Conservation (phyloP, 2,797 vertebrate species). For the Thunnus albacares region DNA sequence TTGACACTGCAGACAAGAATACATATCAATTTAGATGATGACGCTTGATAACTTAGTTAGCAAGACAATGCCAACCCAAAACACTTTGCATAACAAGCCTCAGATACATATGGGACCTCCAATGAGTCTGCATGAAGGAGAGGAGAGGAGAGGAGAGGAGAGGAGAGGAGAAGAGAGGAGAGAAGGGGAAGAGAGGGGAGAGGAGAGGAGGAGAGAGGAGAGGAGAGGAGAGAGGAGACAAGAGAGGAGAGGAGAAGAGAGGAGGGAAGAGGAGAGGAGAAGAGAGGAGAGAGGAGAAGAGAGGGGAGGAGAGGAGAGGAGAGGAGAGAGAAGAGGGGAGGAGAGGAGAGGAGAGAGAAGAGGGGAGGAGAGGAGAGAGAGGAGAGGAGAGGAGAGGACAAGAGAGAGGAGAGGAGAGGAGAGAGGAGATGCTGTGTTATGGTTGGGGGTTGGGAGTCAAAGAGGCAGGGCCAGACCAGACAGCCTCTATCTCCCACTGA, state of each 20-base stretch:
- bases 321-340: neutral
- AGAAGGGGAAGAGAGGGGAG: neutral
- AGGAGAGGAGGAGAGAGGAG: neutral
- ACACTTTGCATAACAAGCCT: slow-evolving; percentile 60
- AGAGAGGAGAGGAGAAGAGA: slow-evolving; percentile 17
- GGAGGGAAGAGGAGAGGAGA: neutral
- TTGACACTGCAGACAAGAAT: slow-evolving; percentile 19
- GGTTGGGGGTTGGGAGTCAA: slow-evolving; percentile 72
- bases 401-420: slow-evolving; percentile 2
- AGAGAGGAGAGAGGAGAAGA: neutral
- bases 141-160: neutral
- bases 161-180: neutral
- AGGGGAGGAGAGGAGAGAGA: neutral
- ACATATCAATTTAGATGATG: slow-evolving; percentile 13
- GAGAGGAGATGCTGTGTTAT: slow-evolving; percentile 45
- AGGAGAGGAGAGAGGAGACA: neutral
- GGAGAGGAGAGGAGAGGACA: slow-evolving; percentile 4
- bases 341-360: neutral
- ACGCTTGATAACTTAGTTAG: slow-evolving; percentile 49
- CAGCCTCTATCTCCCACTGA: slow-evolving; percentile 72
- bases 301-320: slow-evolving; percentile 7
- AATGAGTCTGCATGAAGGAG: slow-evolving; percentile 23
- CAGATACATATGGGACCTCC: slow-evolving; percentile 53
- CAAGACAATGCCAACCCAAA: slow-evolving; percentile 44
- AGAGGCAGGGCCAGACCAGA: slow-evolving; percentile 71